Conservation (phyloP, 2,797 vertebrate species). For the Rhynchotus rufescens region DNA sequence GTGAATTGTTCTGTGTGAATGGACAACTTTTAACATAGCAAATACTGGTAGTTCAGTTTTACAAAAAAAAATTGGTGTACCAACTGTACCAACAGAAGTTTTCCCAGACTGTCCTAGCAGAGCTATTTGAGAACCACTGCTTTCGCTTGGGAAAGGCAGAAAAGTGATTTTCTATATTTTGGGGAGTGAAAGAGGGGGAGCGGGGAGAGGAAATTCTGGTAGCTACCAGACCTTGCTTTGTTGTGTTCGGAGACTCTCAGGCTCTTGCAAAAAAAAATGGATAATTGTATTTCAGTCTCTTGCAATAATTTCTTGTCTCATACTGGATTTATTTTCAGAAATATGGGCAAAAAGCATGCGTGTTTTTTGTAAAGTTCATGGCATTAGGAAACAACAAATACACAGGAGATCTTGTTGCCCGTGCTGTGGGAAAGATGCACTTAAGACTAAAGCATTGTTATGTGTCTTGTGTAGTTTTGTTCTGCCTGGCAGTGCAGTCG, state of each 20-base stretch:
- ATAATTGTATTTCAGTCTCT: neutral
- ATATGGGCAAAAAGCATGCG: neutral
- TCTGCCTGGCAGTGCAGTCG: neutral
- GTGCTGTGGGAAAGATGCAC: neutral
- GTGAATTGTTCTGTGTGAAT: neutral
- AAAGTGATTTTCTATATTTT: neutral
- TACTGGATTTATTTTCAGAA: neutral
- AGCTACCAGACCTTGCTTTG: neutral
- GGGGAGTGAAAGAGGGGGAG: neutral
- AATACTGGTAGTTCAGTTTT: neutral
- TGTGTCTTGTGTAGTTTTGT: too few species aligned
- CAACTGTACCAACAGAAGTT: neutral
- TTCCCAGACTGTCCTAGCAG: neutral
- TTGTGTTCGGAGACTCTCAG: neutral
- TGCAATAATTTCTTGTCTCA: neutral
- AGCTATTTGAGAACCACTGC: neutral
- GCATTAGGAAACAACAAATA: neutral
- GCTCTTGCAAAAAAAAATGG: neutral
- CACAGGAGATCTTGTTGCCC: fast-evolving
- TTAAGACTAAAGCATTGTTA: neutral
- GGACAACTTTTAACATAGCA: neutral
- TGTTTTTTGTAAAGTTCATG: neutral
- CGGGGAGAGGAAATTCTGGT: neutral
- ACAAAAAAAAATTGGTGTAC: neutral
- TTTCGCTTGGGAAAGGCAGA: neutral